Conservation (phyloP, 2,888 invertebrate species). For the Linnaemya vulpina region DNA sequence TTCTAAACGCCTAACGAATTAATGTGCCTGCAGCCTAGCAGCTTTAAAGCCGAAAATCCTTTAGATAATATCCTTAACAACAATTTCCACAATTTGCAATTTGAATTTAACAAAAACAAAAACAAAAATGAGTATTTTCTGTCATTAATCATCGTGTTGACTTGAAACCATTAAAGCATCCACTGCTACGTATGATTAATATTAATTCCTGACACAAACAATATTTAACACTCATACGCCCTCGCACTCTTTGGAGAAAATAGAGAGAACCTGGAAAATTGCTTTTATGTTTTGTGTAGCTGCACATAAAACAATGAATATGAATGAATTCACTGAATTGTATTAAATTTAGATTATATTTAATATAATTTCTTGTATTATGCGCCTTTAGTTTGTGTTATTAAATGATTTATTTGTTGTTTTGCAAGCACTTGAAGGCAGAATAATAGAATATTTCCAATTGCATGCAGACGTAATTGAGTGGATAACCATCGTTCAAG, state of each 20-base stretch:
- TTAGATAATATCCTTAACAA: neutral
- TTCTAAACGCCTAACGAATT: too few relatives aligned
- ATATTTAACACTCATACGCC: constrained; percentile 3
- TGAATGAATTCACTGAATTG: neutral
- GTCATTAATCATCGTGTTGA: constrained; percentile 4
- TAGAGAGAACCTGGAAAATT: neutral
- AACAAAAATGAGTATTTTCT: neutral
- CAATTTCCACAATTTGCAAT: too few relatives aligned
- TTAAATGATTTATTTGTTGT: constrained; percentile 11
- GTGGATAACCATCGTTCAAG: constrained; percentile 5
- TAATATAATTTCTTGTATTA: neutral
- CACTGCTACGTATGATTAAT: constrained; percentile 9
- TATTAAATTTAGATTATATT: constrained; percentile 1
- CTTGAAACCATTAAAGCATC: too few relatives aligned
- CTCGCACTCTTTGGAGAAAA: neutral
- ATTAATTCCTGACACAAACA: neutral
- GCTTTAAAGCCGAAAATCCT: too few relatives aligned
- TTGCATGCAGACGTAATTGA: constrained; percentile 23
- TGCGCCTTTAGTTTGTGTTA: neutral
- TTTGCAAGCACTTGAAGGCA: neutral
- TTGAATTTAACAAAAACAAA: too few relatives aligned
- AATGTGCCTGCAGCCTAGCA: too few relatives aligned
- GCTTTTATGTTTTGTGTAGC: neutral
- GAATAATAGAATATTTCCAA: constrained; percentile 27
- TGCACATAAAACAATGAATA: constrained; percentile 3